Evolutionary conservation across 2,888 invertebrate genomes (phyloP).

Genomic region (Synanthedon myopaeformis): DNA sequence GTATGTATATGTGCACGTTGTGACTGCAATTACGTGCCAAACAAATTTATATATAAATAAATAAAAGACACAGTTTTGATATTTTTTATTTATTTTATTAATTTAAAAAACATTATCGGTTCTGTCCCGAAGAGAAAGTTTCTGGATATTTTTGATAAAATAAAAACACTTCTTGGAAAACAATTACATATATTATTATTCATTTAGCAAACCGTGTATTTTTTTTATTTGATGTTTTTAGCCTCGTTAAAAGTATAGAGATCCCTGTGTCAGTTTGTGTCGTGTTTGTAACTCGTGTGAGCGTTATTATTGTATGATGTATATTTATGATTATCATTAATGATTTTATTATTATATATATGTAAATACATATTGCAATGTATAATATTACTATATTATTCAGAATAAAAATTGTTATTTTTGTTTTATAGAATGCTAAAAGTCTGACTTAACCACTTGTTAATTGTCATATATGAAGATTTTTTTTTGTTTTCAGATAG

Average conservation of each 20-base stretch:
- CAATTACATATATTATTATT: too few species aligned
- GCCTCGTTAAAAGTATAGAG: too few species aligned
- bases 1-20: constrained; percentile 8
- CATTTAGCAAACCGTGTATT: too few species aligned
- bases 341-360: constrained; percentile 59
- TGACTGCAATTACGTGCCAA: not conserved
- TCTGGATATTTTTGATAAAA: too few species aligned
- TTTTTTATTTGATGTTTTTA: too few species aligned
- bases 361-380: constrained; percentile 67
- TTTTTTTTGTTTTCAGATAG: constrained; percentile 41
- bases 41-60: too few species aligned
- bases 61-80: too few species aligned
- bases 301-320: constrained; percentile 44
- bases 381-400: constrained; percentile 56
- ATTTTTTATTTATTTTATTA: too few species aligned
- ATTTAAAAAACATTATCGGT: too few species aligned
- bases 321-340: constrained; percentile 63
- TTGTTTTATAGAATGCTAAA: constrained; percentile 59
- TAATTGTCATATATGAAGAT: constrained; percentile 28
- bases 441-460: constrained; percentile 68
- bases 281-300: constrained; percentile 11
- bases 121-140: too few species aligned
- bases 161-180: too few species aligned
- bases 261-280: constrained; percentile 4
- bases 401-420: constrained; percentile 61